Evolutionary conservation across 2,888 invertebrate genomes (phyloP), one percentile per base, ranked within the genome.

Genomic region (Ceraclea dissimilis): DNA sequence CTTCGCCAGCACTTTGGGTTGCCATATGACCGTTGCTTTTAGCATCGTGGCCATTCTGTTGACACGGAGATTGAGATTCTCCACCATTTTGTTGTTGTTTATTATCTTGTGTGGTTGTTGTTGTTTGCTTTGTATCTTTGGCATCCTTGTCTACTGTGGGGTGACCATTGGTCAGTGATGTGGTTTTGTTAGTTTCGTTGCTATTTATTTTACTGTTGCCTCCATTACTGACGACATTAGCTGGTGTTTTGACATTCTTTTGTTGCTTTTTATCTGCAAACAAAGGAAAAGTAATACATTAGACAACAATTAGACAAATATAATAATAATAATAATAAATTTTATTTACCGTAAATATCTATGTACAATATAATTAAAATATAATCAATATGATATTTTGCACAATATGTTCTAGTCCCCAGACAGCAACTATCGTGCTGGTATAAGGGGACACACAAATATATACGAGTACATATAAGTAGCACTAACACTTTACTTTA

Each of bases 11-110:
- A 49, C 34, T 13, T n/a, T 16, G n/a, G 4, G 13, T 13, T 8
- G 39, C 51, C 13, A 49, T 22, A 47, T 58, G 54, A 17, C 57
- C 51, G 31, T 58, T 54, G 49, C 51, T 49, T 19, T 57, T 48
- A n/a, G 33, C 17, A 47, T 59, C 55, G 53, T 56, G 59, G 16
- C 59, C 59, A 43, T 59, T 59, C 47, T 59, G 59, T 33, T 52
- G 54, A 21, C 49, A 31, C 16, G 56, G 18, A 26, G 26, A 26
- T 26, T 26, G 5, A 6, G 4, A 4, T 6, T 17, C 20, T 6
- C 47, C 11, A 20, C 52, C 52, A 46, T 53, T 53, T 48, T 53
- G 53, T 48, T 17, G 39, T 13, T 26, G n/a, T 21, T 20, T 17
- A 26, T 26, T 26, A 10, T 26, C 26, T 26, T 26, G 26, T 26